Base-by-base conservation (phyloP, 2,888 invertebrate genomes). In the Ischnus inquisitorius region DNA sequence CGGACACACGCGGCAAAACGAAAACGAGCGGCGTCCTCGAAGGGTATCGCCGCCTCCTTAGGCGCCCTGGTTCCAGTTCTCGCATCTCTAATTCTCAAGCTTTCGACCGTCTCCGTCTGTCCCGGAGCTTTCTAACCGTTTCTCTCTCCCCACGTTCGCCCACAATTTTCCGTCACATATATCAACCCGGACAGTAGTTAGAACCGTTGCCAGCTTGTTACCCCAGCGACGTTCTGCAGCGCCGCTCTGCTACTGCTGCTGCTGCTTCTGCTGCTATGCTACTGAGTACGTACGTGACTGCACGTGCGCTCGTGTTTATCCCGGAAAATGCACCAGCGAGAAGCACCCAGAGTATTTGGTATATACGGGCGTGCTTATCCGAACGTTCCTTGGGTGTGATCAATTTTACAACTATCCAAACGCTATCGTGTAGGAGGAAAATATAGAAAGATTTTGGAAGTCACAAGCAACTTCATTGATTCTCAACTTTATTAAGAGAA, bases 81-180 rank as follows among this genome's bases (percentile, higher is more conserved):
- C 69, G 65, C 67, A 72, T 82, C 85, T 78, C 81, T 83, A 71
- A 74, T 77, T 85, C 76, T 83, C 85, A 48, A 74, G 68, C 71
- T 75, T 84, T 79, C 62, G 79, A 71, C 65, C 60, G 74, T 71
- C 54, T 62, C 43, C 34, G 28, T 43, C 48, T 28, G 19, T 65
- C 67, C 51, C 60, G 82, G 65, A 34, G 84, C 82, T 79, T 84
- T 84, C 79, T 25, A 16, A 71, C 41, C 28, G 39, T 41, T 60
- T 64, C 77, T 67, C 83, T 39, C 22, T 77, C 79, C 79, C 88
- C 85, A 87, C 89, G 88, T 90, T 92, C 91, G 88, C 88, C 89
- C 91, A 90, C 92, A 92, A 93, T 93, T 93, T 93, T 93, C 93
- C 93, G 92, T 93, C 92, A 92, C 93, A 92, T 93, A 92, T 91